These are phyloP conservation scores for Saccostrea glomerata DNA, from an alignment of 1,140 invertebrate genomes.

Conservation along the genomic window DNA sequence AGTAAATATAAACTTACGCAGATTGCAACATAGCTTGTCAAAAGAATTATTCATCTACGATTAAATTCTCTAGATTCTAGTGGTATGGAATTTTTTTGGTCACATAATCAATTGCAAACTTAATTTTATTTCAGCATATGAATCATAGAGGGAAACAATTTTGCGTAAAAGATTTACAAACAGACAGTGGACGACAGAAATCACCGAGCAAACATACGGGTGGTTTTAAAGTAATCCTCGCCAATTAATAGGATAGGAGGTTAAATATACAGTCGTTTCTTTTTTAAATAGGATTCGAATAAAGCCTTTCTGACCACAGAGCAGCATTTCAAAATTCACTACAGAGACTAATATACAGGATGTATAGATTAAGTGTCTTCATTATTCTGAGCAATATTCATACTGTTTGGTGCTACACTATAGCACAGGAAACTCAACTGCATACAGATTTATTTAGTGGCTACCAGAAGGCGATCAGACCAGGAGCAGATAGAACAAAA, in stretches of 20 bases:
- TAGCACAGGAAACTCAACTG: constrained; percentile 22
- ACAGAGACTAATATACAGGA: neutral
- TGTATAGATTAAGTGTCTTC: neutral
- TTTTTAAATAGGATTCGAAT: neutral
- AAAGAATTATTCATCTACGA: too few relatives aligned
- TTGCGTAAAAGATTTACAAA: too few relatives aligned
- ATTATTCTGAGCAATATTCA: neutral
- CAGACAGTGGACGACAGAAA: too few relatives aligned
- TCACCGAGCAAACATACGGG: neutral
- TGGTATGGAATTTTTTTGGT: too few relatives aligned
- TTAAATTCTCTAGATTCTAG: too few relatives aligned
- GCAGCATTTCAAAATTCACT: neutral
- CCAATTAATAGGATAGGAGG: neutral
- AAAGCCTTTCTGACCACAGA: neutral
- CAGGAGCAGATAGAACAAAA: neutral
- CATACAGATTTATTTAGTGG: constrained; percentile 30
- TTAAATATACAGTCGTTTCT: neutral
- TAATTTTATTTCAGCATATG: too few relatives aligned
- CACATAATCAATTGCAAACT: too few relatives aligned
- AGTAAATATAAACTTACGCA: too few relatives aligned
- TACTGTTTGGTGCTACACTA: neutral
- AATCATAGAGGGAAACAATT: too few relatives aligned
- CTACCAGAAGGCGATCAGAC: constrained; percentile 6
- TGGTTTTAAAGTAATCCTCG: neutral
- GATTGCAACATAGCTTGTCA: too few relatives aligned